Conservation (phyloP, 2,113 vertebrate species). For the Cisticola juncidis region DNA sequence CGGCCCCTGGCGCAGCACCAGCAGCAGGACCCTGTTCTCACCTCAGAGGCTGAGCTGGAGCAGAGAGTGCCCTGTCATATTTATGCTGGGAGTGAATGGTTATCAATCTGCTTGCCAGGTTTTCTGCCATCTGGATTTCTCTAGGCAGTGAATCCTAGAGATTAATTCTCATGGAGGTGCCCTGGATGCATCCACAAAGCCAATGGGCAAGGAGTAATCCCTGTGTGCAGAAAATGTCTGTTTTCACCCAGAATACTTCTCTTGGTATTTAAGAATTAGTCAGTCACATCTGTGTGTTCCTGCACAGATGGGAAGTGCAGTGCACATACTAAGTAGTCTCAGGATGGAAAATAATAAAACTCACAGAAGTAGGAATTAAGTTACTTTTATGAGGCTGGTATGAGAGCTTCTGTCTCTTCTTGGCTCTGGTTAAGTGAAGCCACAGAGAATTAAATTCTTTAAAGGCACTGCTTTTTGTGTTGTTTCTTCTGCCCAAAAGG, state of each 20-base stretch:
- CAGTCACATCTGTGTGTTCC: background rate
- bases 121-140: background rate
- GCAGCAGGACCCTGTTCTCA: background rate
- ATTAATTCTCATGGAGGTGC: background rate
- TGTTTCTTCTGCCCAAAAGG: background rate
- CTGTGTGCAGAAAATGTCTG: background rate
- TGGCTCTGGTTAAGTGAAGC: background rate
- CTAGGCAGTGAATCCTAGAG: background rate
- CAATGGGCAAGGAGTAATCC: background rate
- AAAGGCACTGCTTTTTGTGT: background rate
- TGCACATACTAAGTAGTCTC: background rate
- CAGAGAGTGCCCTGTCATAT: accelerated
- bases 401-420: background rate
- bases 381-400: background rate
- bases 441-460: background rate
- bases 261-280: conserved; percentile 33
- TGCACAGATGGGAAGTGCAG: background rate
- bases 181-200: background rate
- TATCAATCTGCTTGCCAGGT: background rate
- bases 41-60: background rate
- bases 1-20: accelerated
- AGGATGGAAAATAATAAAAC: background rate
- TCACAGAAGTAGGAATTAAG: background rate
- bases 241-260: conserved; percentile 33
- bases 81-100: background rate